Base-by-base conservation (phyloP, 2,113 vertebrate species). In the Helogale parvula region DNA sequence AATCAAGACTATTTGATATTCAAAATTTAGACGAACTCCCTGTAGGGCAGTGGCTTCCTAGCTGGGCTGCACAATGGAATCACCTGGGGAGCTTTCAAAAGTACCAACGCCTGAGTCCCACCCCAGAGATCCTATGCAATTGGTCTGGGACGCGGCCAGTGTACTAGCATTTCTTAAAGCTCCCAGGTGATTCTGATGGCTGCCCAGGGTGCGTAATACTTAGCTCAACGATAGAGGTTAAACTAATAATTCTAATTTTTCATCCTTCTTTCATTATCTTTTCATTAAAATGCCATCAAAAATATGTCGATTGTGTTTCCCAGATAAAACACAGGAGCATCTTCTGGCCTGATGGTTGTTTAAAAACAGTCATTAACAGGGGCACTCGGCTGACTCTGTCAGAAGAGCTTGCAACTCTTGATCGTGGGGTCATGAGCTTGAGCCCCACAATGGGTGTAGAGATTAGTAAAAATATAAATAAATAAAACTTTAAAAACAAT, bases 341-440 rank as follows among this genome's bases (percentile, higher is more conserved):
- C 38, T 96, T 77, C 16, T 92, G 93, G 14, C 60, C 69, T 81
- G n/a, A 45, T 95, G 41, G 82, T 80, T 85, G n/a, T 88, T 98
- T 76, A 74, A 93, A 92, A 96, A 82, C 38, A 87, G 63, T 77
- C 12, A 31, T 65, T 68, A 94, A 69, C 27, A 54, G 12, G 21
- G 57, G 57, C 57, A 0, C 21, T 21, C 19, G 8, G 57, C 57
- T 60, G 57, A 19, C 57, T 57, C 57, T 25, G 19, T 60, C 57
- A 60, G 57, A 60, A 23, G 57, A 21, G 54, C 21, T 60, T 60
- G 57, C 57, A 60, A 60, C 57, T 23, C 57, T 60, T 60, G 57
- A 60, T 60, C 57, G 17, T 23, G 8, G 7, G 57, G 57, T 60
- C 57, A 60, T 60, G 8, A 60, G 57, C 23, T 60, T 60, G 57